phyloP scores from a whole-genome alignment of 2,888 invertebrate species.

The Lasioglossum malachurum region DNA sequence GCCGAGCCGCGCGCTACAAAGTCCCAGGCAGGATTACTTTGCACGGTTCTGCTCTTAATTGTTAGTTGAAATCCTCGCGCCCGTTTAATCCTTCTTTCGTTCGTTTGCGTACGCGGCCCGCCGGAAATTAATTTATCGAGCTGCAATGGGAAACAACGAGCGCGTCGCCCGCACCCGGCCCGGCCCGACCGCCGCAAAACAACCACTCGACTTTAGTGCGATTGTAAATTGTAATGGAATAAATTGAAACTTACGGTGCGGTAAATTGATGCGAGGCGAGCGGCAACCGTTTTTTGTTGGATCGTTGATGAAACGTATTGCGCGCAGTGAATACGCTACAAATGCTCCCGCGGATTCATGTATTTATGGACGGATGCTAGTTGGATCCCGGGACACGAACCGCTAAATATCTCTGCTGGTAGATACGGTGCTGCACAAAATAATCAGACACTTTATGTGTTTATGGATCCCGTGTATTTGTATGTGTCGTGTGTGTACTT shows the following conservation, averaged over 20 bases:
- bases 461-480: not conserved
- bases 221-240: slow-evolving; percentile 13
- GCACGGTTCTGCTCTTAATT: slow-evolving; percentile 36
- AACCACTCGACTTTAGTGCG: slow-evolving; percentile 5
- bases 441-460: not conserved
- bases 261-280: slow-evolving; percentile 10
- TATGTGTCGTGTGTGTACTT: not conserved
- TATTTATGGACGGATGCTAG: not conserved
- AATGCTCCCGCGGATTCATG: not conserved
- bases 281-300: not conserved
- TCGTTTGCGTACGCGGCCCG: slow-evolving; percentile 1
- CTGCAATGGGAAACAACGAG: slow-evolving; percentile 2
- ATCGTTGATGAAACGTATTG: slow-evolving; percentile 6
- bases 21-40: slow-evolving; percentile 13
- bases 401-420: not conserved
- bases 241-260: slow-evolving; percentile 8
- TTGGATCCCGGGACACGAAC: not conserved
- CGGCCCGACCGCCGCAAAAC: not conserved
- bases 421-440: not conserved
- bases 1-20: not conserved
- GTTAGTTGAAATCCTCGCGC: slow-evolving; percentile 34
- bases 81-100: slow-evolving; percentile 4
- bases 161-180: not conserved
- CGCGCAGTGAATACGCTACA: not conserved
- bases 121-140: slow-evolving; percentile 9